Conservation (phyloP, 2,113 vertebrate species). For the Bambusicola thoracicus region DNA sequence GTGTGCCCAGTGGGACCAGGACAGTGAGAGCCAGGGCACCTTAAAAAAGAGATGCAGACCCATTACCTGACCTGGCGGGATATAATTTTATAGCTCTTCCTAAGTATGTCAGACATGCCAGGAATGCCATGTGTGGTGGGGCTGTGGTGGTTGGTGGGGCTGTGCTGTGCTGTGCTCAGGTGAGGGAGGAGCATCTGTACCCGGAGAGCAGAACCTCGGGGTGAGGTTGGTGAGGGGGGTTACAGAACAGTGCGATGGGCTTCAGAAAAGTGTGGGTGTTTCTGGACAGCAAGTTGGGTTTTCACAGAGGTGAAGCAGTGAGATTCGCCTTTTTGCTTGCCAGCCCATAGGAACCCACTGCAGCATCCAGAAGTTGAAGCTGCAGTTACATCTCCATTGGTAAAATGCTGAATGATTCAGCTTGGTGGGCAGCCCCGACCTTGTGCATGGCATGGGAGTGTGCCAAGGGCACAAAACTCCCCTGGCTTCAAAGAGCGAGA, state of each 20-base stretch:
- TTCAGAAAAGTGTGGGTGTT: not conserved
- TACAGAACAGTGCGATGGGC: not conserved
- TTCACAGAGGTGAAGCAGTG: not conserved
- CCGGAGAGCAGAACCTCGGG: not conserved
- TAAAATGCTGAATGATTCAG: not conserved
- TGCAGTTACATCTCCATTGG: no score
- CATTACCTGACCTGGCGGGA: not conserved
- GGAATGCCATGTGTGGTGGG: not conserved
- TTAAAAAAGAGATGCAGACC: not conserved
- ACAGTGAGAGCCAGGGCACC: not conserved
- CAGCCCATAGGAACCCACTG: not conserved
- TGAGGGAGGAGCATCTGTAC: not conserved
- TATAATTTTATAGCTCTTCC: not conserved
- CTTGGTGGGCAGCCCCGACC: not conserved
- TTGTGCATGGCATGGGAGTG: not conserved
- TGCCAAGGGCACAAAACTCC: fast-evolving
- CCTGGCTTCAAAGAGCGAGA: not conserved
- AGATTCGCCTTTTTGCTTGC: not conserved
- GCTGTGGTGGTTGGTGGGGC: fast-evolving
- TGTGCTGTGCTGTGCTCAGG: not conserved
- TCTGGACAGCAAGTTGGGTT: not conserved
- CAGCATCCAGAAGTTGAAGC: not conserved
- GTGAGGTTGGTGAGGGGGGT: fast-evolving
- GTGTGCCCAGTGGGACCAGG: fast-evolving
- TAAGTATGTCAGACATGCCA: not conserved